Evolutionary conservation across 2,113 vertebrate genomes (phyloP), one percentile per base, ranked within the genome.

Genomic region (Clinocottus analis): DNA sequence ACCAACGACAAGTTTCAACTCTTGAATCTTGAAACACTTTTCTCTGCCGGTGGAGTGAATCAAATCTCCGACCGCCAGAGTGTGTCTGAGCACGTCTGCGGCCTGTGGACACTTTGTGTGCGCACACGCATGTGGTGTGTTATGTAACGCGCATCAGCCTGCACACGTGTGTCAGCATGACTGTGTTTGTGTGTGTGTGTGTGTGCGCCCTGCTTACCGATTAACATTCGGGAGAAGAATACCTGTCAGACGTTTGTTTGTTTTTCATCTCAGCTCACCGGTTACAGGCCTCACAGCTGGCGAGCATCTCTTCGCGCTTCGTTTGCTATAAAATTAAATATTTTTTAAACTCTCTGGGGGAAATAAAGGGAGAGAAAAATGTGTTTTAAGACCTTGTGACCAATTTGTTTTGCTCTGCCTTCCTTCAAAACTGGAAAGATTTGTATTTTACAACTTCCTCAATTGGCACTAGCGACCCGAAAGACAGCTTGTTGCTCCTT

Each of bases 51-150:
- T 27, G 49, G 23, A 51, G 60, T 10, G 23, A 51, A 60, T 66
- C 73, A 23, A 64, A 51, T 60, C n/a, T 31, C 31, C 31, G 31
- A 33, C 35, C 8, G 35, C 14, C 45, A 31, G 53, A 17, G 41
- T 47, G 27, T 82, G 82, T 45, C 69, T 84, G 35, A 45, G 70
- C 80, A 80, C 35, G 79, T 67, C 67, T 65, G 49, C 45, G 14
- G 39, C 58, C 72, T 74, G 59, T 51, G 29, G 37, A 64, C 66
- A 41, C 53, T 41, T 3, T 39, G 13, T 39, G 43, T 73, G 65
- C 29, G 65, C 29, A 65, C 21, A 65, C 21, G 9, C 2, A 23
- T 77, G 37, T 31, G 7, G 8, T 9, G 27, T 31, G 3, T 39
- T 33, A 43, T 59, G 19, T 39, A 35, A 67, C 8, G 11, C 29